Base-by-base conservation (phyloP, 1,140 invertebrate genomes). In the Drosophila pachea region DNA sequence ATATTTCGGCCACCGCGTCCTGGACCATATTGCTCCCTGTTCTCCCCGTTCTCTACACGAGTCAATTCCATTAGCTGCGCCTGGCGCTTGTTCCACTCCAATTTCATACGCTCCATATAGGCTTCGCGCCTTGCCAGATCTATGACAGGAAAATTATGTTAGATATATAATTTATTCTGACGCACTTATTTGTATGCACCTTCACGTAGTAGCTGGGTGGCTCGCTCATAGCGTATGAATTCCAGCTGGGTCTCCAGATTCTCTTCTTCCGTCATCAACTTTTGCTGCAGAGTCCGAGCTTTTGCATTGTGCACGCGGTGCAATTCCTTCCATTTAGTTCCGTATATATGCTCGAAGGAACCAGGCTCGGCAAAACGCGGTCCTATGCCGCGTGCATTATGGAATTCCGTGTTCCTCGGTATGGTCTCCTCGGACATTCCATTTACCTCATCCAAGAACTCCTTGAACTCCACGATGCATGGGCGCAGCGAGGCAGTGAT, bases 281-380 rank as follows among this genome's bases (percentile, higher is more conserved):
- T 98, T 54, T 95, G 93, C 84, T 98, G 97, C 0, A 99, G 89
- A 6, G 96, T 94, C 59, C 96, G 93, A 79, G 96, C 93, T 73
- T 97, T 97, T 76, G 97, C 94, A 73, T 96, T 95, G 81, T 96
- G 97, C 1, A 97, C 89, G 78, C 97, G 95, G 88, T 97, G 94
- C 33, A 99, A 89, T 73, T 98, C 95, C 90, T 99, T 99, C 97
- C 98, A 99, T 45, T 96, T 94, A 16, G 94, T 94, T 9, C 97
- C 98, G 91, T 98, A 99, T 84, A 98, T 96, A 84, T 95, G 95
- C 87, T 99, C 98, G 91, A 99, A 99, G 47, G 95, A 95, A 43
- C 94, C 95, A 4, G 92, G 89, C 32, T 94, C 93, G 4, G 97
- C 97, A 90, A 99, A 97, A 45, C 97, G 92, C 11, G 98, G 98